These are phyloP conservation scores for Harpagifer antarcticus DNA, from an alignment of 2,797 vertebrate genomes.

Conservation along the genomic window DNA sequence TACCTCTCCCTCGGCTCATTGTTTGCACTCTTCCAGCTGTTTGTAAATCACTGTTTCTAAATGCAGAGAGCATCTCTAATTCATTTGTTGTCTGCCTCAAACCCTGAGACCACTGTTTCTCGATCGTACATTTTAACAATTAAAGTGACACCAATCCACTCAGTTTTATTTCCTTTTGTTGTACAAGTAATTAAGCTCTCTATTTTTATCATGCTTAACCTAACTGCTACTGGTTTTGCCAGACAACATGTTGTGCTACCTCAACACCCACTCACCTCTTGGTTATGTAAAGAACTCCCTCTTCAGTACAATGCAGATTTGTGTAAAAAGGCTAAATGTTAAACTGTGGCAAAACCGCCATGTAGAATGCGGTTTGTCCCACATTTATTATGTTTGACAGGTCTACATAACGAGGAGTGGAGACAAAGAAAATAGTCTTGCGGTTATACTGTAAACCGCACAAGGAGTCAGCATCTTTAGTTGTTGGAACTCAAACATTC, in stretches of 20 bases:
- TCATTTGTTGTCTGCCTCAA: conserved; percentile 52
- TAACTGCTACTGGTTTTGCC: not conserved
- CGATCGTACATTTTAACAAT: conserved; percentile 73
- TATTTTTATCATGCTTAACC: not conserved
- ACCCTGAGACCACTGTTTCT: conserved; percentile 43
- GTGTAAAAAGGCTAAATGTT: no score
- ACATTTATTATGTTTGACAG: no score
- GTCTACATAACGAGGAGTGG: no score
- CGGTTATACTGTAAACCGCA: no score
- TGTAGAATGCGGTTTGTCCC: no score
- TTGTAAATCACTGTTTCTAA: conserved; percentile 65
- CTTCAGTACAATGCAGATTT: no score
- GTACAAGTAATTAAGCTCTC: not conserved
- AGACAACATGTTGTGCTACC: not conserved
- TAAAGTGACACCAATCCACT: conserved; percentile 70
- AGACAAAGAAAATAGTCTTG: no score
- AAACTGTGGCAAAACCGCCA: no score
- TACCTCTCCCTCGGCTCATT: conserved; percentile 18
- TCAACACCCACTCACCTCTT: not conserved
- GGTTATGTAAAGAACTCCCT: not conserved
- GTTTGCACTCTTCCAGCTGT: conserved; percentile 63
- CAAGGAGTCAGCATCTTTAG: no score
- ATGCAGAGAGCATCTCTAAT: conserved; percentile 37
- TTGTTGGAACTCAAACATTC: no score
- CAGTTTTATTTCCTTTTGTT: not conserved